Evolutionary conservation across 2,888 invertebrate species (phyloP).

Genomic region (Orthosia gothica): DNA sequence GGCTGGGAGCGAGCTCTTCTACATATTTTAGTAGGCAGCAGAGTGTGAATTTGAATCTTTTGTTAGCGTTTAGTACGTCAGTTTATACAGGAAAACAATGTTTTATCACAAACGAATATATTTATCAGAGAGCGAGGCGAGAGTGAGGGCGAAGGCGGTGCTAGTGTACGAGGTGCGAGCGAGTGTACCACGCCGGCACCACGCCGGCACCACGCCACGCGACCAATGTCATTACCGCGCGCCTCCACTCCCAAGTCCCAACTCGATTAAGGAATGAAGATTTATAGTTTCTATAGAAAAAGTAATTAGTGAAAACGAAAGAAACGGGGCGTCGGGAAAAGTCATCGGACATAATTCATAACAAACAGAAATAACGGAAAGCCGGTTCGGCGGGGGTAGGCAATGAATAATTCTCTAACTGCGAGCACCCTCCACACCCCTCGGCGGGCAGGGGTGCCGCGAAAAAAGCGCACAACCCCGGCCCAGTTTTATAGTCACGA

Average conservation of each 20-base stretch:
- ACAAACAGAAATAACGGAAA: constrained; percentile 91
- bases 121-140: constrained; percentile 57
- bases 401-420: constrained; percentile 92
- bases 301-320: constrained; percentile 90
- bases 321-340: constrained; percentile 88
- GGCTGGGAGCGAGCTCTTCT: constrained; percentile 89
- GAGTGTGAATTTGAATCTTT: constrained; percentile 92
- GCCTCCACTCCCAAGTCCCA: constrained; percentile 58
- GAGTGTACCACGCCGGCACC: constrained; percentile 20
- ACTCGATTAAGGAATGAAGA: constrained; percentile 75
- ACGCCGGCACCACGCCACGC: constrained; percentile 36
- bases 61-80: constrained; percentile 89
- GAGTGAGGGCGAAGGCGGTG: constrained; percentile 6
- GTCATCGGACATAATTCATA: constrained; percentile 91
- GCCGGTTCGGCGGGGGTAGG: constrained; percentile 90
- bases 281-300: constrained; percentile 88
- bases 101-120: constrained; percentile 78
- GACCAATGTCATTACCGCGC: constrained; percentile 63
- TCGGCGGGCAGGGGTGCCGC: constrained; percentile 81
- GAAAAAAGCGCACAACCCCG: constrained; percentile 90
- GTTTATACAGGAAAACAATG: constrained; percentile 83
- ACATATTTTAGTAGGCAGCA: constrained; percentile 91
- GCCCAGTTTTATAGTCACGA: constrained; percentile 90
- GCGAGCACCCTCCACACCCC: constrained; percentile 87
- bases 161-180: constrained; percentile 23